Conservation (phyloP, 2,888 invertebrate genomes). For the Andrena praecox region DNA sequence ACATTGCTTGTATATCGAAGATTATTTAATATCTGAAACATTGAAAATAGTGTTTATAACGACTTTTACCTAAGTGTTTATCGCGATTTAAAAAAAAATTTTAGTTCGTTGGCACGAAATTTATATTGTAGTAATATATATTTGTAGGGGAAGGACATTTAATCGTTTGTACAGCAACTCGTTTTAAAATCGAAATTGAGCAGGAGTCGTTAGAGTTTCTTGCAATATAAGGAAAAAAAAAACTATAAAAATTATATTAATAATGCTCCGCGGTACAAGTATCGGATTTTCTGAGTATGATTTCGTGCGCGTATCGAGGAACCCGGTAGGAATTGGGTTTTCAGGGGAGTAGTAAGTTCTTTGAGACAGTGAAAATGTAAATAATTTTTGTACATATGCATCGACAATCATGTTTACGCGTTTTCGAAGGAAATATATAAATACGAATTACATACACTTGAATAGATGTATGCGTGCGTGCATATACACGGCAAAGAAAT, state of each 20-base stretch:
- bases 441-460: conserved; percentile 54
- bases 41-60: background rate
- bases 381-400: conserved; percentile 82
- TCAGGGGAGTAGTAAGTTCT: conserved; percentile 44
- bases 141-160: background rate
- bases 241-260: background rate
- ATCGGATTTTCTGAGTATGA: conserved; percentile 35
- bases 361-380: conserved; percentile 71
- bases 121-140: conserved; percentile 1
- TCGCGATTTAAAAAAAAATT: background rate
- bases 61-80: background rate
- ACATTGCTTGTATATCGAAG: background rate
- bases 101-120: conserved; percentile 16
- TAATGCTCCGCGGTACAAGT: background rate
- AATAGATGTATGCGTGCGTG: conserved; percentile 40
- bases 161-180: background rate
- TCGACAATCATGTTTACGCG: conserved; percentile 77
- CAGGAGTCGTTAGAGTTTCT: background rate
- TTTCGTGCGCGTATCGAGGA: conserved; percentile 52
- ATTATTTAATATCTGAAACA: background rate
- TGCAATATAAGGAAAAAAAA: background rate
- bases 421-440: conserved; percentile 67
- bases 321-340: conserved; percentile 46
- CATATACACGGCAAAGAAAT: conserved; percentile 45
- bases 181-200: background rate